Evolutionary conservation across 2,888 invertebrate genomes (phyloP).

Genomic region (Plebejus melissa): DNA sequence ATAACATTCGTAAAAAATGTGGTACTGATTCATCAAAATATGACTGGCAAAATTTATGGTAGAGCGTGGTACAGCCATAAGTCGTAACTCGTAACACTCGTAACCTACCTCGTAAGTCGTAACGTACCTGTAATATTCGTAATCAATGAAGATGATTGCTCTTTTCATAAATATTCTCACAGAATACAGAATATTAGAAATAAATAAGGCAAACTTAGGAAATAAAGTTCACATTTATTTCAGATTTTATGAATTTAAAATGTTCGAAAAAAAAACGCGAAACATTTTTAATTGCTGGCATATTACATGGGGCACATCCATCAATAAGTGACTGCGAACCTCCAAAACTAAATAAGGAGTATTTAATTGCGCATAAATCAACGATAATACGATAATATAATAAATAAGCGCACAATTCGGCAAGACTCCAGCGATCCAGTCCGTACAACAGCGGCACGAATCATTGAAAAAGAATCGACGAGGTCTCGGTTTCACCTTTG

Average conservation of each 20-base stretch:
- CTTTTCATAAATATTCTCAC: too few relatives aligned
- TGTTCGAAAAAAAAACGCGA: not conserved
- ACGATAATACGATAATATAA: not conserved
- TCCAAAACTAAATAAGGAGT: not conserved
- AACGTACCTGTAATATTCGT: not conserved
- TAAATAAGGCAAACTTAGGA: too few relatives aligned
- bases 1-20: not conserved
- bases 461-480: slow-evolving; percentile 56
- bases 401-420: not conserved
- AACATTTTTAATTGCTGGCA: not conserved
- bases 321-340: not conserved
- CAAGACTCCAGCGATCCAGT: not conserved
- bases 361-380: not conserved
- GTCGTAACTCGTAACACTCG: not conserved
- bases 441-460: slow-evolving; percentile 57
- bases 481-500: slow-evolving; percentile 65
- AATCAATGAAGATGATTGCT: not conserved
- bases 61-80: not conserved
- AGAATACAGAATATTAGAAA: too few relatives aligned
- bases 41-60: not conserved
- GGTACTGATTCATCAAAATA: not conserved
- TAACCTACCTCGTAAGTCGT: not conserved
- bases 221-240: too few relatives aligned
- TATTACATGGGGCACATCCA: not conserved
- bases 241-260: not conserved